Percentiles rank a stretch among this genome's conserved stretches.
These are phyloP conservation scores for Heliconius nattereri DNA, from an alignment of 1,140 invertebrate species.

Conservation along the genomic window DNA sequence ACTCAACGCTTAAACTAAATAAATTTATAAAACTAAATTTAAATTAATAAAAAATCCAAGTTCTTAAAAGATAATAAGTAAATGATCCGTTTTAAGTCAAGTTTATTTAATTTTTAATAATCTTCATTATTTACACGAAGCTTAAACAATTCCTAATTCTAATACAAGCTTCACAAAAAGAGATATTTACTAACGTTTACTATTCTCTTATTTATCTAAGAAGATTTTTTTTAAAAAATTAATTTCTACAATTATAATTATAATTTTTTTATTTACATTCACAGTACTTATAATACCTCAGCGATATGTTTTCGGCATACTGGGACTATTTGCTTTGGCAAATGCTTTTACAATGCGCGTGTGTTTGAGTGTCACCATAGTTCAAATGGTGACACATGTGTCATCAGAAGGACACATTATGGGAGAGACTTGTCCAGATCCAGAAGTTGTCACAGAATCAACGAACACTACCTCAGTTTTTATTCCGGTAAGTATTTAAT, in stretches of 20 bases:
- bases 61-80: not conserved
- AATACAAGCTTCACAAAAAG: no score
- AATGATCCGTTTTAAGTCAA: not conserved
- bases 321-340: conserved; percentile 90
- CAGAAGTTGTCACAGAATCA: not conserved
- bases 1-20: no score
- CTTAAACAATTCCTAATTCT: not conserved
- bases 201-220: no score
- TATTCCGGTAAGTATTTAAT: conserved; percentile 15
- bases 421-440: conserved; percentile 67
- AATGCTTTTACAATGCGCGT: conserved; percentile 94
- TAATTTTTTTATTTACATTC: conserved; percentile 42
- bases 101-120: not conserved
- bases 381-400: conserved; percentile 87
- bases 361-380: conserved; percentile 93
- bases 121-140: not conserved
- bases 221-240: no score
- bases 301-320: conserved; percentile 87
- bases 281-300: conserved; percentile 85
- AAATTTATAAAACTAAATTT: no score
- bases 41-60: not conserved
- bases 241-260: no score
- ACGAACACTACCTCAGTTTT: conserved; percentile 10
- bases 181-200: no score
- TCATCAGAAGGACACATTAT: conserved; percentile 57